Conservation (phyloP, 2,113 vertebrate genomes). For the Anarhynchus alexandrinus region DNA sequence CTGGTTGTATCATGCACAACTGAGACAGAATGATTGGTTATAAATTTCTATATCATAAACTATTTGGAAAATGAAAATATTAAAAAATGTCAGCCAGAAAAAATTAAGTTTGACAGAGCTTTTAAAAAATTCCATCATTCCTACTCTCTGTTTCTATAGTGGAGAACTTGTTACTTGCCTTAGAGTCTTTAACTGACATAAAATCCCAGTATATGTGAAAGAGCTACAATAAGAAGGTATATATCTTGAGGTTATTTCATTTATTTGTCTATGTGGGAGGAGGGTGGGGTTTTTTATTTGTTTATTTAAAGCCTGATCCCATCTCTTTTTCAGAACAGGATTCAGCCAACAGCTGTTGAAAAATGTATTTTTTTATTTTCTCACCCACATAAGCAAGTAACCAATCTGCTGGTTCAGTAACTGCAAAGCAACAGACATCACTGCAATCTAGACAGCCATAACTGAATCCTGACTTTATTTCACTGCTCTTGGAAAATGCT, state of each 20-base stretch:
- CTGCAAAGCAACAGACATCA: not conserved
- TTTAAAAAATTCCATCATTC: not conserved
- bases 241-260: not conserved
- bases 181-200: not conserved
- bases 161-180: not conserved
- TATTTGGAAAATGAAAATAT: not conserved
- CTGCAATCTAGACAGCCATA: not conserved
- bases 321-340: not conserved
- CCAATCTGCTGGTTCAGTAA: not conserved
- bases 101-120: not conserved
- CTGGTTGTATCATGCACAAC: not conserved
- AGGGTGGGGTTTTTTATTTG: not conserved
- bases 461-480: not conserved
- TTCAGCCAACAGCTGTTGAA: not conserved
- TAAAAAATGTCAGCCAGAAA: not conserved
- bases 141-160: not conserved
- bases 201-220: not conserved
- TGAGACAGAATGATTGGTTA: not conserved
- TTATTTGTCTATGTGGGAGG: not conserved
- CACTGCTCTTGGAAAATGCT: not conserved
- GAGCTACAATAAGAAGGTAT: not conserved
- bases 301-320: not conserved
- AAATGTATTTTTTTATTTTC: not conserved
- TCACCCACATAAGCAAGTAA: not conserved
- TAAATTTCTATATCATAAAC: not conserved